Base-by-base conservation (phyloP, 2,888 invertebrate species). In the Aphidius colemani region DNA sequence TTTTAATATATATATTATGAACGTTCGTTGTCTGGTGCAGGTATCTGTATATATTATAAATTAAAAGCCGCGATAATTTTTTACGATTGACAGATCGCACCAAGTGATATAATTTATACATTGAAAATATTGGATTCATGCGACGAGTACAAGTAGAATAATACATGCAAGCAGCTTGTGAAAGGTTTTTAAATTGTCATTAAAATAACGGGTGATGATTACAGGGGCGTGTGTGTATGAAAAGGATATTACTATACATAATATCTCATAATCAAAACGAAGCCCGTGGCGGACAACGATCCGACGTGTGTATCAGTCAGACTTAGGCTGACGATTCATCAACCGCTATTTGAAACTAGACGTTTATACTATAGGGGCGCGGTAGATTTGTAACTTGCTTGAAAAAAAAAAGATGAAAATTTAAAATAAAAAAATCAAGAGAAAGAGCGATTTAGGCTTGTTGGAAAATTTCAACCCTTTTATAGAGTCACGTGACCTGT, bases 401-500 rank as follows among this genome's bases (percentile, higher is more conserved):
- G 9, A 46, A 44, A 43, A 18, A 57, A 46, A 57, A 57, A 53
- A 30, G 30, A 30, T 30, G 30, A 30, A 39, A 18, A 30, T 30
- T 45, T 57, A 45, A 46, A 57, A 57, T 46, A 57, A 57, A 57
- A 57, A 57, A 18, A 46, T 46, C 11, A 46, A 57, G 45, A 46
- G 57, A 30, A 30, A 30, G 5, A 30, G 5, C 0, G 30, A 30
- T 4, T 2, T 30, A 30, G 30, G 30, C 30, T 30, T 30, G 59
- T 55, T 66, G 74, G 73, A 79, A 80, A 81, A 79, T 79, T 76
- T 78, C 80, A 82, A 82, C 81, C 82, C 82, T 82, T 82, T 78
- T 78, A 74, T 72, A 70, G 65, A 74, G 79, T 76, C 82, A 81
- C 82, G 82, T 81, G 82, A 79, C 81, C 67, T 72, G 77, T 74